Evolutionary conservation across 2,888 invertebrate species (phyloP).

Genomic region (Nysson spinosus): DNA sequence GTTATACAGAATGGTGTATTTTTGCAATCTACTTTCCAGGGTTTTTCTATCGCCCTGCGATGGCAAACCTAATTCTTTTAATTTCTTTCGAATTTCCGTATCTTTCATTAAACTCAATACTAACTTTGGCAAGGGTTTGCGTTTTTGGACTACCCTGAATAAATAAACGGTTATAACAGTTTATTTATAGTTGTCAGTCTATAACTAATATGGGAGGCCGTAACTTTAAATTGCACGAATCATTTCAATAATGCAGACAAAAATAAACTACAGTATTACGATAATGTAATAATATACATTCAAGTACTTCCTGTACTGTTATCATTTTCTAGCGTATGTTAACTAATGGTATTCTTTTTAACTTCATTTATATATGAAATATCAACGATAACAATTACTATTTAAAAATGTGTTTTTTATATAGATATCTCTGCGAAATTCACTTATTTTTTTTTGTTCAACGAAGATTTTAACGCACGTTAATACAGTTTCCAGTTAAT

Average conservation of each 20-base stretch:
- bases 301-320: neutral
- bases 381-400: too few relatives aligned
- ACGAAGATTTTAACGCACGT: too few relatives aligned
- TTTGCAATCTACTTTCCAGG: slow-evolving; percentile 73
- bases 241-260: neutral
- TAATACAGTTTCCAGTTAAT: too few relatives aligned
- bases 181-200: neutral
- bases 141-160: slow-evolving; percentile 63
- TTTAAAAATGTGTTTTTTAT: too few relatives aligned
- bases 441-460: too few relatives aligned
- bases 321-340: too few relatives aligned
- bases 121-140: slow-evolving; percentile 78
- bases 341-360: too few relatives aligned
- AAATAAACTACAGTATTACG: too few relatives aligned
- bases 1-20: slow-evolving; percentile 76
- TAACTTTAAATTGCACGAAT: neutral
- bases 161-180: neutral
- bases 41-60: slow-evolving; percentile 76
- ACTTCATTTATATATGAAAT: too few relatives aligned
- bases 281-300: too few relatives aligned
- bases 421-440: too few relatives aligned
- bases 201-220: neutral
- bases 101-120: slow-evolving; percentile 79
- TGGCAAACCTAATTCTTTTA: slow-evolving; percentile 78
- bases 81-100: slow-evolving; percentile 75